Evolutionary conservation across 1,140 invertebrate species (phyloP), one percentile per base, ranked within the genome.

Genomic region (Neodiprion fabricii): DNA sequence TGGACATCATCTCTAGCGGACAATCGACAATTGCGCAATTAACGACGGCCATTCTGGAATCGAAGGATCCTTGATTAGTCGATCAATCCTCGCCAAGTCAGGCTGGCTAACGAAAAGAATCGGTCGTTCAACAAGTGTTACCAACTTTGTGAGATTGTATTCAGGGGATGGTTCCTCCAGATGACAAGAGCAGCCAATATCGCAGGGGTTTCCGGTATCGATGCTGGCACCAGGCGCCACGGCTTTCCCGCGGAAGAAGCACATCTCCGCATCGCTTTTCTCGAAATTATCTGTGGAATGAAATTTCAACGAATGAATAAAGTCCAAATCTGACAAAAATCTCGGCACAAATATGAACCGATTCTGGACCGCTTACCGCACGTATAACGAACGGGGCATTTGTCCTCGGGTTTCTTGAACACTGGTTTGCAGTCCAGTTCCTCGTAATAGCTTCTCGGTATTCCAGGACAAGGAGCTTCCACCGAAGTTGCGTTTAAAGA

Each of bases 1-100:
- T 14, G 11, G 53, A 61, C n/a, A 14, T 12, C n/a, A 14, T 17
- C 53, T 72, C 76, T 72, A 89, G 87, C n/a, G 88, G 85, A 71
- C 88, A 89, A 79, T 89, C 88, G 0, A 89, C 85, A 1, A 83
- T 84, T 0, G 86, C 88, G 77, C 87, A 88, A 12, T 82, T 79
- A 82, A 89, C 85, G 47, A 75, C 47, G 12, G 77, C 74, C 53
- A 61, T 61, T 61, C 53, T 61, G 7, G 8, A 61, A 61, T 12
- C 48, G 53, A 61, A 61, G 53, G 11, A 17, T 61, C n/a, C n/a
- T 61, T 17, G 28, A 40, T 40, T 40, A 40, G 28, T 5, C 2
- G 5, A 40, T 40, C 28, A 40, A 40, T 40, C 28, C 28, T 40
- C 28, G 5, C 2, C 28, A 40, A 40, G 28, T 40, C 28, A 40